Base-by-base conservation (phyloP, 2,888 invertebrate species). In the Ceraclea dissimilis region DNA sequence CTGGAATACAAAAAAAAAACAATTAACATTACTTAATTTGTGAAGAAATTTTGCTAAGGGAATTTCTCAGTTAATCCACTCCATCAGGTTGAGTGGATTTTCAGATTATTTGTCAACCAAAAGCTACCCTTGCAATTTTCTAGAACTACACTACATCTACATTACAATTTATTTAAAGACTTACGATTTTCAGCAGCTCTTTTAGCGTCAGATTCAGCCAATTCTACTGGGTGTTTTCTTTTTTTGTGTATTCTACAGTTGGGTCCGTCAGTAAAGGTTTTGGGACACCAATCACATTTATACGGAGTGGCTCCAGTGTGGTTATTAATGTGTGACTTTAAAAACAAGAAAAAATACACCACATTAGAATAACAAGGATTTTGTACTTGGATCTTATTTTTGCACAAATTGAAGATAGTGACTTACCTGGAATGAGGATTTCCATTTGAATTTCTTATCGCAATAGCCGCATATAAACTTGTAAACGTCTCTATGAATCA, bases 401-500 rank as follows among this genome's bases (percentile, higher is more conserved):
- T 47, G 20, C 11, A 5, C 11, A n/a, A 13, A 10, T 16, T n/a
- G n/a, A 11, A 49, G 1, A 22, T 2, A 22, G 13, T 5, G 13
- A 13, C 43, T 16, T 46, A 59, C 60, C 44, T 60, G 56, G 19
- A 58, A 53, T 10, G 60, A 53, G 39, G 54, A 54, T 55, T 50
- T 60, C 54, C 62, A 51, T 52, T 62, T 60, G 17, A 56, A 62
- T 43, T 53, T 56, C 49, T 62, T 61, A 49, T 60, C 59, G 44
- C 61, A 61, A 33, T 56, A 57, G 11, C 52, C 54, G 26, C 61
- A 61, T 43, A 54, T 47, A 47, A 52, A 61, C 20, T 54, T 50
- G 31, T 50, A 58, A 6, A 51, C 34, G 17, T 61, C 58, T 43
- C 51, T 49, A 31, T 61, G 61, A 39, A 61, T 49, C 26, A 34